A percentile compares a stretch with the other conserved stretches of the same genome.
These are phyloP conservation scores for Notoglanidium macrostoma DNA, from an alignment of 2,797 vertebrate species.

Conservation along the genomic window DNA sequence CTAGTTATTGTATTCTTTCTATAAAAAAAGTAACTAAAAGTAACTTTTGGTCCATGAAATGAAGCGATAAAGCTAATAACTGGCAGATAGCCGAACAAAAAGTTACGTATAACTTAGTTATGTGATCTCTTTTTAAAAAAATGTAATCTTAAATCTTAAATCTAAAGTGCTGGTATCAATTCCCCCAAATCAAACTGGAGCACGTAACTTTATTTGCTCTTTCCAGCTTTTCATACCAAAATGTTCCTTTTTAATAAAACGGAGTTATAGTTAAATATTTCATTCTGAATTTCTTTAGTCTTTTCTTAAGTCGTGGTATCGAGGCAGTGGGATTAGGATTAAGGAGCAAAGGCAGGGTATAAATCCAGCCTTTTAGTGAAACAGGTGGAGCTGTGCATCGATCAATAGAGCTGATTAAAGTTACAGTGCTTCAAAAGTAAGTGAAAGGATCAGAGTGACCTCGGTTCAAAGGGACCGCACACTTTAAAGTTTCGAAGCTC, in stretches of 20 bases:
- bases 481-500: slow-evolving; percentile 45
- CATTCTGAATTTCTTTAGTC: not conserved
- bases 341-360: not conserved
- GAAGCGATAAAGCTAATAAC: not conserved
- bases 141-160: too few relatives aligned
- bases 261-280: not conserved
- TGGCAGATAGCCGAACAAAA: not conserved
- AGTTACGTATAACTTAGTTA: not conserved
- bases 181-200: not conserved
- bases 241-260: not conserved
- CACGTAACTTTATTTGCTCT: not conserved
- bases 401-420: slow-evolving; percentile 24
- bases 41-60: not conserved
- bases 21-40: not conserved
- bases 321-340: not conserved
- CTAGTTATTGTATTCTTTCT: not conserved
- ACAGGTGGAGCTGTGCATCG: slow-evolving; percentile 14
- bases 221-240: not conserved
- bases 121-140: not conserved
- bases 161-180: not conserved
- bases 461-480: slow-evolving; percentile 40
- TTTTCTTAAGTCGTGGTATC: not conserved
- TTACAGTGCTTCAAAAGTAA: not conserved
- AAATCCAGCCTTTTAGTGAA: slow-evolving; percentile 11
- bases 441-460: slow-evolving; percentile 33